Evolutionary conservation across 2,888 invertebrate genomes (phyloP), one percentile per base, ranked within the genome.

Genomic region (Dryocosmus kuriphilus): DNA sequence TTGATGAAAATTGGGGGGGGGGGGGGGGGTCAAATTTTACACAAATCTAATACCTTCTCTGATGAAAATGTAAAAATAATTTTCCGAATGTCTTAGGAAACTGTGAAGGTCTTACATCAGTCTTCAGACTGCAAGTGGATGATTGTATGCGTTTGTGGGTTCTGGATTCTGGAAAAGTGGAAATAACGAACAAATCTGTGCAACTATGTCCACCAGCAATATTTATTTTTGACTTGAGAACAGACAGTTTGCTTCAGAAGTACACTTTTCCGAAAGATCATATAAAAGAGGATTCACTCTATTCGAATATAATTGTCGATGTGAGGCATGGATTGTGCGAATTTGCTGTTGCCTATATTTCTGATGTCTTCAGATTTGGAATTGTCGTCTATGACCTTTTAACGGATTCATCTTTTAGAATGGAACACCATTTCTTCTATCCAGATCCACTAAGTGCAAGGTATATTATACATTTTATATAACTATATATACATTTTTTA

Each of bases 121-220:
- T 96, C 0, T 97, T 96, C 87, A 93, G 97, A 32, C 92, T 96
- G 65, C 94, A 94, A 85, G 94, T 95, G 0, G 97, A 97, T 89
- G 92, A 93, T 0, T 97, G 97, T 84, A 94, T 95, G 71, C 93
- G 96, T 57, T 92, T 97, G 6, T 97, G 97, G 97, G 94, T 96
- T 0, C 92, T 97, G 79, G 97, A 97, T 90, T 96, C 96, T 0
- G 97, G 97, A 0, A 95, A 95, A 87, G 94, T 95, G 5, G 94
- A 96, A 85, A 85, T 92, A 1, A 94, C 94, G 22, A 93, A 94
- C n/a, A 92, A 92, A 75, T 93, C 96, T 0, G 94, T 94, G 80
- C 96, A 95, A 88, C 90, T 95, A 24, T 96, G 96, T 85, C 95
- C 95, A 0, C 96, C 96, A 0, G 94, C 95, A 84, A 93, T 97